Conservation (phyloP, 2,113 vertebrate species). For the Dromaius novaehollandiae region DNA sequence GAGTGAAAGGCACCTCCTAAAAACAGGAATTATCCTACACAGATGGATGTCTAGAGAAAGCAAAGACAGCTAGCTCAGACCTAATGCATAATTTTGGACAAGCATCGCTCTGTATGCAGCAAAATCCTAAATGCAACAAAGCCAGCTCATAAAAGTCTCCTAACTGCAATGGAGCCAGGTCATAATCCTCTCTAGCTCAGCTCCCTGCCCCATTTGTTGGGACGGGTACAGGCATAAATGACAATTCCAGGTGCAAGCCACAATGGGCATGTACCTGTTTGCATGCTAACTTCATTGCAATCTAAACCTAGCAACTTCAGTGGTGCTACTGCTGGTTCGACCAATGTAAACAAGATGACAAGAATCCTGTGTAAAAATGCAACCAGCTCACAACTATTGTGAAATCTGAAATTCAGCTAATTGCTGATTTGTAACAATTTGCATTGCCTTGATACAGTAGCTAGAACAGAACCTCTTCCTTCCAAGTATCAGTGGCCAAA, state of each 20-base stretch:
- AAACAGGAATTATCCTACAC: not conserved
- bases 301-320: not conserved
- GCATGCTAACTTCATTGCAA: not conserved
- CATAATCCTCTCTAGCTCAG: not conserved
- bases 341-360: fast-evolving
- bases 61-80: not conserved
- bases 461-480: not conserved
- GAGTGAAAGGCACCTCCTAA: not conserved
- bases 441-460: not conserved
- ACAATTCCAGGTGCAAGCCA: not conserved
- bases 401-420: not conserved
- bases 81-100: not conserved
- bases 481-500: not conserved
- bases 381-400: not conserved
- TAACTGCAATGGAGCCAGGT: not conserved
- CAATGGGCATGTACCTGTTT: not conserved
- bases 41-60: not conserved
- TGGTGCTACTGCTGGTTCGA: not conserved
- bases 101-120: not conserved
- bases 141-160: not conserved
- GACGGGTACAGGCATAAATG: not conserved
- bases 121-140: not conserved
- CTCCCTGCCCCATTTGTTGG: not conserved
- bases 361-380: not conserved
- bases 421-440: not conserved